These are phyloP conservation scores for Hemicentrotus pulcherrimus DNA, from an alignment of 35 echinoderm and acorn worm genomes.

Conservation along the genomic window DNA sequence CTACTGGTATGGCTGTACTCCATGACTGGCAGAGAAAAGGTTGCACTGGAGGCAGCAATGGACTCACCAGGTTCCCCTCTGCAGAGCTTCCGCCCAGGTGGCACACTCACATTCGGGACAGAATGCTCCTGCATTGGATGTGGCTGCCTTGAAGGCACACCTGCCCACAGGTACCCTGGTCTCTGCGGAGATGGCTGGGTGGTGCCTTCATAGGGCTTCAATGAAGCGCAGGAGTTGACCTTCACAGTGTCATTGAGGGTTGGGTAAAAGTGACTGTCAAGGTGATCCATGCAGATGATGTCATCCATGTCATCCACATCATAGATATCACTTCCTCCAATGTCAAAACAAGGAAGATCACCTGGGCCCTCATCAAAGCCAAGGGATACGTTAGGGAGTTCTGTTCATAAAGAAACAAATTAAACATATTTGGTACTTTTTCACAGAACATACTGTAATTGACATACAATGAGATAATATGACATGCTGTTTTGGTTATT, in stretches of 20 bases:
- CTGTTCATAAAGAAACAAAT: background rate
- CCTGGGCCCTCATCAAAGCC: background rate
- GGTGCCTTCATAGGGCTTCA: background rate
- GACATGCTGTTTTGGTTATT: too few relatives aligned
- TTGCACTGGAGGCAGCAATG: background rate
- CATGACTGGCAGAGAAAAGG: background rate
- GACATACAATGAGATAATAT: too few relatives aligned
- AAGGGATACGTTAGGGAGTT: constrained; percentile 1
- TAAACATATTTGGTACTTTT: background rate
- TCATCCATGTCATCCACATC: background rate
- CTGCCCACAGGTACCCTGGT: background rate
- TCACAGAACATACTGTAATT: too few relatives aligned
- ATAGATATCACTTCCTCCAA: background rate
- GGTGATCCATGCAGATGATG: background rate
- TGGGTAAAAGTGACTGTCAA: background rate
- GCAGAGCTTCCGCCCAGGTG: background rate
- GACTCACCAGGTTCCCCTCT: background rate
- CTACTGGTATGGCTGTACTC: background rate
- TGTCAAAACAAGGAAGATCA: constrained; percentile 10
- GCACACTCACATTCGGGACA: background rate
- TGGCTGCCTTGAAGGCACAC: background rate
- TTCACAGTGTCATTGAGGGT: background rate
- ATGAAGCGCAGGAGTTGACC: background rate
- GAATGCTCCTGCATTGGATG: background rate
- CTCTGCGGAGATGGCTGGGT: background rate